Base-by-base conservation (phyloP, 2,888 invertebrate species). In the Chymomyza fuscimana region DNA sequence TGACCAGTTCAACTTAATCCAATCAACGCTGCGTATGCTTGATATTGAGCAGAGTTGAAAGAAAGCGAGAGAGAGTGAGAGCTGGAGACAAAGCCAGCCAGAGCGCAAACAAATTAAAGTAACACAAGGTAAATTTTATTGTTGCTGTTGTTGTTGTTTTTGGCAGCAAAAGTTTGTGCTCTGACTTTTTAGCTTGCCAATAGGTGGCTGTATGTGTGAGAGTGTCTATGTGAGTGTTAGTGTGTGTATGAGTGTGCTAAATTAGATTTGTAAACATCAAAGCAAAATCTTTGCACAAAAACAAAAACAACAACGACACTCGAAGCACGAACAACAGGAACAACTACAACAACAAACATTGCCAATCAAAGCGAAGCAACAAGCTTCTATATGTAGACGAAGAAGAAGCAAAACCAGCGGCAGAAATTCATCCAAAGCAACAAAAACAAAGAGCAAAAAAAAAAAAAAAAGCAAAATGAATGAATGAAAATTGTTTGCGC, bases 201-300 rank as follows among this genome's bases (percentile, higher is more conserved):
- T 22, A 22, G 16, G 54, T 54, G 54, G 10, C 16, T 9, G 54
- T 51, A 51, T 16, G 16, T 54, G 54, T 54, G 40, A 46, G 40
- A 2, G 40, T 46, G 40, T 46, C 12, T 46, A 4, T 46, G 36
- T 52, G 52, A 1, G 52, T 54, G 54, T 54, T 5, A 32, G 16
- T 54, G 19, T 54, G 54, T 19, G 16, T 25, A 12, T 25, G 22
- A 4, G 25, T 22, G 19, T 2, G 69, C 78, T 67, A 83, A 87
- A 83, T 83, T 83, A 86, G 87, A 87, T 87, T 83, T 82, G 77
- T 69, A 65, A 80, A 82, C 83, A 87, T 87, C 82, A 87, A 87
- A 83, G 78, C 70, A 66, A 62, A 52, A 32, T 32, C 67, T 58
- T 58, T 58, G 58, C 22, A 25, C 10, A 66, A 50, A 59, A 52